phyloP scores from a whole-genome alignment of 1,140 invertebrate species.

The Maconellicoccus hirsutus region DNA sequence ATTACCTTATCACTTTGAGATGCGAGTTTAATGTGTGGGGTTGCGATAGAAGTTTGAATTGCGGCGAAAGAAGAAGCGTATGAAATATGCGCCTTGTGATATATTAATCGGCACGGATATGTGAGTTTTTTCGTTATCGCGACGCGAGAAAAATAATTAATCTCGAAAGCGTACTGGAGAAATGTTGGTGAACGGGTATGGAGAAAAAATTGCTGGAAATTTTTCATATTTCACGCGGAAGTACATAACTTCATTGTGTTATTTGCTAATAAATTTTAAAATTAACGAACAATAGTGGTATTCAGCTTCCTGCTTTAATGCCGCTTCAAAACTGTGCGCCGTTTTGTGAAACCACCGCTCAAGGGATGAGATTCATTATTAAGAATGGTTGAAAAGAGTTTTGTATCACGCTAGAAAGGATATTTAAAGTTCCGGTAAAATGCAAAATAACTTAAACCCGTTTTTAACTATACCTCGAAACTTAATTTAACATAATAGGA shows the following conservation, averaged over 20 bases:
- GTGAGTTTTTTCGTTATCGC: no score
- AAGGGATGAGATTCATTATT: constrained; percentile 14
- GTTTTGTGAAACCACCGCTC: background rate
- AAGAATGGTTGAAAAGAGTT: constrained; percentile 19
- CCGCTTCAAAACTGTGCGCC: constrained; percentile 11
- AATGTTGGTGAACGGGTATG: no score
- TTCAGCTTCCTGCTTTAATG: constrained; percentile 20
- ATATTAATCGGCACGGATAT: no score
- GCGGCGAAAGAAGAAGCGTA: no score
- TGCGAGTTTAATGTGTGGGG: no score
- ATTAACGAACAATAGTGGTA: constrained; percentile 17
- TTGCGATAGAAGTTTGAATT: no score
- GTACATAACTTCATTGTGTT: background rate
- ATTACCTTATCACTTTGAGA: no score
- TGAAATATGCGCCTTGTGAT: no score
- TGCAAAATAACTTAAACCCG: constrained; percentile 21
- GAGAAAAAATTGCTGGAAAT: background rate
- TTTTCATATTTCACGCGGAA: background rate
- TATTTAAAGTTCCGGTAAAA: constrained; percentile 22
- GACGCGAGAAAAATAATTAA: no score
- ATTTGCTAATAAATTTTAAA: constrained; percentile 18
- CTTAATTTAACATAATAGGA: constrained; percentile 22
- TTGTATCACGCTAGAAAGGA: constrained; percentile 19
- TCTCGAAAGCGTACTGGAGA: no score
- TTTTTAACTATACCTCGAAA: constrained; percentile 20